Base-by-base conservation (phyloP, 2,113 vertebrate genomes). In the Aldabrachelys gigantea region DNA sequence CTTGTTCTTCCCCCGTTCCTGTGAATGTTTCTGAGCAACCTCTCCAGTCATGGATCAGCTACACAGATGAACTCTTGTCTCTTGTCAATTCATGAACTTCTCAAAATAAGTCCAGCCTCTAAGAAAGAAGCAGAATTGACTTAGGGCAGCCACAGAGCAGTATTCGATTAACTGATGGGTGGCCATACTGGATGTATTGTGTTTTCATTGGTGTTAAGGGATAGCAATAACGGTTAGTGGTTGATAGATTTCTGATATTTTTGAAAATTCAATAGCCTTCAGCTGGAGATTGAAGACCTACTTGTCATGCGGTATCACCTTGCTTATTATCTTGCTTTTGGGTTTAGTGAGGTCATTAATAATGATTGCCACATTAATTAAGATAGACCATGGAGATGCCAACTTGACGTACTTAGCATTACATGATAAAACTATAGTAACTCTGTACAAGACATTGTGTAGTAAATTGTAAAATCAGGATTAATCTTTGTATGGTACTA, bases 101-200 rank as follows among this genome's bases (percentile, higher is more conserved):
- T 89, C 75, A 88, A 24, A 21, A 54, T 82, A 52, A 17, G 87
- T 93, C 85, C 90, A 75, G 69, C 84, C 87, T 95, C 82, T 52
- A 5, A 78, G 83, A 84, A 85, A 80, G 84, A 82, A 94, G 88
- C 92, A 75, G 86, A 89, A 88, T 78, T 78, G 89, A 91, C 84
- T 54, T 35, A 79, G 89, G 49, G 57, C 69, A 92, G 89, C 84
- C 89, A 84, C 41, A 31, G 83, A 52, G 83, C 83, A 91, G 27
- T 79, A 93, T 87, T 84, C 54, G 65, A 35, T 90, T 91, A n/a
- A 29, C 76, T 87, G 69, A 31, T 86, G 79, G 95, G 88, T 49
- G 90, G 56, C 79, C 62, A 21, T 79, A 24, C 22, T 76, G 24
- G 10, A 47, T 56, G 41, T 17, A 75, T 29, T 85, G 49, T 53